Evolutionary conservation across 2,113 vertebrate genomes (phyloP).

Genomic region (Silurus asotus): DNA sequence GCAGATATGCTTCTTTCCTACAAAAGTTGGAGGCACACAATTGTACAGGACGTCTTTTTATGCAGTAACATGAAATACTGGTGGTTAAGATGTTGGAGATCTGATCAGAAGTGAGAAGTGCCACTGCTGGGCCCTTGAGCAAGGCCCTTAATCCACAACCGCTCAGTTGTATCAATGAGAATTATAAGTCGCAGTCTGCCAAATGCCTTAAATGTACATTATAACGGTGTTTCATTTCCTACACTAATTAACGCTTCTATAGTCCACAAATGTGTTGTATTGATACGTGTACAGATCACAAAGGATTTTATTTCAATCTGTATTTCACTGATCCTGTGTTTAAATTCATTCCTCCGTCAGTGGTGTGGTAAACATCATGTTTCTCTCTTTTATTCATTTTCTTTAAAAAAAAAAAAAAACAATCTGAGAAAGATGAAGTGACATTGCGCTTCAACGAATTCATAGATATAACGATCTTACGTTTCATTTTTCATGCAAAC

Average conservation of each 20-base stretch:
- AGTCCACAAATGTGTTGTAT: not conserved
- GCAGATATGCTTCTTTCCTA: too few species aligned
- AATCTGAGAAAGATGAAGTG: not conserved
- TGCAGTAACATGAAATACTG: too few species aligned
- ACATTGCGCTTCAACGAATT: not conserved
- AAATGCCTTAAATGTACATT: too few species aligned
- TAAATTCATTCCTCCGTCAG: not conserved
- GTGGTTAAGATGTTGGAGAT: too few species aligned
- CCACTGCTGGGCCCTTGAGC: too few species aligned
- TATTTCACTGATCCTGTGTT: not conserved
- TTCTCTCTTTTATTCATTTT: not conserved
- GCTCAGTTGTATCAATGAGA: too few species aligned
- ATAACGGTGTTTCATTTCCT: not conserved
- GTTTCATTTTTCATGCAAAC: not conserved
- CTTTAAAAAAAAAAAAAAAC: not conserved
- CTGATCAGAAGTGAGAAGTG: too few species aligned
- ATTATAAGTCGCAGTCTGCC: too few species aligned
- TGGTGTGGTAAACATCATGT: not conserved
- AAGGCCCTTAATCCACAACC: too few species aligned
- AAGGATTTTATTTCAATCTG: not conserved
- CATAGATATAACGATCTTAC: not conserved
- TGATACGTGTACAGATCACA: not conserved
- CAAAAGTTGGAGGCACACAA: too few species aligned
- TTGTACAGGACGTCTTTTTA: too few species aligned
- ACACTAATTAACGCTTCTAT: not conserved